A percentile compares a stretch with the other conserved stretches of the same genome.
Evolutionary conservation across 2,888 invertebrate genomes (phyloP).

Genomic region (Andricus curvator): DNA sequence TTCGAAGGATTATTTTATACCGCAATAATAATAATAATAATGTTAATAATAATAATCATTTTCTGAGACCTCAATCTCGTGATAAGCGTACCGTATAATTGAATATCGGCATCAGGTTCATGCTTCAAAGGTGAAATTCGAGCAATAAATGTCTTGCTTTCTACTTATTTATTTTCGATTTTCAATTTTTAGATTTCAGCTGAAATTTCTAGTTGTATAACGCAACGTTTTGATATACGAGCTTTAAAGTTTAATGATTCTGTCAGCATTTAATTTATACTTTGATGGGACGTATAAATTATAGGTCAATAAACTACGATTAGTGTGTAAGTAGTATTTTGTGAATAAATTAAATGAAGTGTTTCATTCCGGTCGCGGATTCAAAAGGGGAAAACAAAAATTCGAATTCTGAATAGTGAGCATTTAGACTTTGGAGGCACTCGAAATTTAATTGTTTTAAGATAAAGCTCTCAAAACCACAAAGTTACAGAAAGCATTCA

Average conservation of each 20-base stretch:
- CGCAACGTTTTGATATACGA: not conserved
- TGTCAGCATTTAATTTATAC: conserved; percentile 4
- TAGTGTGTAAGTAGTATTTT: not conserved
- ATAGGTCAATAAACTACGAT: not conserved
- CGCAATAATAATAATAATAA: not conserved
- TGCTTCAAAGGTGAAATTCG: conserved; percentile 3
- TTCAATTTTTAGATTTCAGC: not conserved
- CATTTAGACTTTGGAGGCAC: too few relatives aligned
- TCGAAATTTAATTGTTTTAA: too few relatives aligned
- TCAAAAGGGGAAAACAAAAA: not conserved
- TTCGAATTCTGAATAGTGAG: too few relatives aligned
- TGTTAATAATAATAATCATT: not conserved
- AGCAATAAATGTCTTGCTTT: conserved; percentile 18
- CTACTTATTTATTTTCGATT: not conserved
- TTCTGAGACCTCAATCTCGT: not conserved
- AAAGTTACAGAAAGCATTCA: too few relatives aligned
- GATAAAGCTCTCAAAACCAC: too few relatives aligned
- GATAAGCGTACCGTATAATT: conserved; percentile 11
- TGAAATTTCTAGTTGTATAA: conserved; percentile 5
- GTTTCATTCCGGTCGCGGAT: not conserved
- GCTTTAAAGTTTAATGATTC: not conserved
- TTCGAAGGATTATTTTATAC: not conserved
- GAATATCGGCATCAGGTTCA: not conserved
- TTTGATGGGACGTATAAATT: not conserved
- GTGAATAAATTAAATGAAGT: not conserved